These are phyloP conservation scores for Saguinus midas DNA, from an alignment of 2,113 vertebrate species.

Conservation along the genomic window DNA sequence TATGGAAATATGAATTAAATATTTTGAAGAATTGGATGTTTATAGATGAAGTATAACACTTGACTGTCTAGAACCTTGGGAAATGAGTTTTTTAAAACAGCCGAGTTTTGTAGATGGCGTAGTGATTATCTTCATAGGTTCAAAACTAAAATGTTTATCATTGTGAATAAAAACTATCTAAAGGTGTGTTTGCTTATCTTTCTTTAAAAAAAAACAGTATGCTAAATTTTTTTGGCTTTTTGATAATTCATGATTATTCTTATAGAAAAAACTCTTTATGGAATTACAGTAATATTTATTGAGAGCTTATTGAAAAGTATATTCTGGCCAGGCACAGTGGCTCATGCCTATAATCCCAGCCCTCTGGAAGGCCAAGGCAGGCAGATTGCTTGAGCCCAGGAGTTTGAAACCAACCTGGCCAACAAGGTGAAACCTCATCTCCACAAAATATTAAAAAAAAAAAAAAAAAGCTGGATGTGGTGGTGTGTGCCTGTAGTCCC, in stretches of 20 bases:
- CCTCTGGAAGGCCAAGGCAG: no score
- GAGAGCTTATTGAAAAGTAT: neutral
- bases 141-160: neutral
- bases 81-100: neutral
- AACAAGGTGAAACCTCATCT: no score
- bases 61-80: neutral
- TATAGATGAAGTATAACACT: neutral
- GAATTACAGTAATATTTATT: neutral
- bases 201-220: neutral
- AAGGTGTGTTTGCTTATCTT: neutral
- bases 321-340: neutral
- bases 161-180: neutral
- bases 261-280: neutral
- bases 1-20: neutral
- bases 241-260: neutral
- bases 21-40: neutral
- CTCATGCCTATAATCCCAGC: no score
- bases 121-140: neutral
- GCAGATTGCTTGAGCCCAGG: no score
- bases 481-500: no score
- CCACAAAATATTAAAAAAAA: no score
- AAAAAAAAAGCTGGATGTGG: no score
- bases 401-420: no score
- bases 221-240: constrained; percentile 32
- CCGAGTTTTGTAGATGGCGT: neutral